Percentiles rank a stretch among this genome's conserved stretches.
These are phyloP conservation scores for Zele albiditarsus DNA, from an alignment of 2,888 invertebrate species.

Conservation along the genomic window DNA sequence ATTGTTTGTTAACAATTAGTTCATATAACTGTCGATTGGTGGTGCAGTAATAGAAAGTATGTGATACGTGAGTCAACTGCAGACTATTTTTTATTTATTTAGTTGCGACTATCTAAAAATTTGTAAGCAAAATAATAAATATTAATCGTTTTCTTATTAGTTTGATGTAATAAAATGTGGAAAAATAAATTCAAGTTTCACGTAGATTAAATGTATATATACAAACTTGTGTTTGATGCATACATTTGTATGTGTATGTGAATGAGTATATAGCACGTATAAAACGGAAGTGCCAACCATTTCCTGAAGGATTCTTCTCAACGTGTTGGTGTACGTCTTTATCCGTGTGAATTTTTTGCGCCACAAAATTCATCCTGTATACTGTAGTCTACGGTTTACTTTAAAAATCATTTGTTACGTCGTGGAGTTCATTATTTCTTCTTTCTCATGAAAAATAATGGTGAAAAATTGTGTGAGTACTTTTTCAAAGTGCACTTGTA, in stretches of 20 bases:
- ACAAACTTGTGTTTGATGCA: background rate
- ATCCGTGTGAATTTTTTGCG: too few relatives aligned
- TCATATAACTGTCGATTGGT: too few relatives aligned
- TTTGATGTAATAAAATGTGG: background rate
- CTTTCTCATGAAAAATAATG: background rate
- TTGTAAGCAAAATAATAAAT: too few relatives aligned
- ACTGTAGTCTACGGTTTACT: background rate
- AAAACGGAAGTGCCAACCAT: conserved; percentile 1
- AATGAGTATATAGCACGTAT: background rate
- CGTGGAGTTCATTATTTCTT: background rate
- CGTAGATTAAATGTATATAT: background rate
- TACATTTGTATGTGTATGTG: background rate
- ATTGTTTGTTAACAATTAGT: too few relatives aligned
- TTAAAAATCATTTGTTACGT: background rate
- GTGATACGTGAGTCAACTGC: too few relatives aligned
- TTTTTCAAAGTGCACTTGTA: background rate
- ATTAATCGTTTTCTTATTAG: background rate
- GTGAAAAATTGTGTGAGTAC: background rate
- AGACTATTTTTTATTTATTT: too few relatives aligned
- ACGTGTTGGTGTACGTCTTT: too few relatives aligned
- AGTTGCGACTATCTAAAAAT: too few relatives aligned
- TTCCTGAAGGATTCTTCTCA: background rate
- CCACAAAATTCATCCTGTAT: background rate
- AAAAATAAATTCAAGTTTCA: background rate
- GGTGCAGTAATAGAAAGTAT: too few relatives aligned